Base-by-base conservation (phyloP, 2,888 invertebrate species). In the Apeira syringaria region DNA sequence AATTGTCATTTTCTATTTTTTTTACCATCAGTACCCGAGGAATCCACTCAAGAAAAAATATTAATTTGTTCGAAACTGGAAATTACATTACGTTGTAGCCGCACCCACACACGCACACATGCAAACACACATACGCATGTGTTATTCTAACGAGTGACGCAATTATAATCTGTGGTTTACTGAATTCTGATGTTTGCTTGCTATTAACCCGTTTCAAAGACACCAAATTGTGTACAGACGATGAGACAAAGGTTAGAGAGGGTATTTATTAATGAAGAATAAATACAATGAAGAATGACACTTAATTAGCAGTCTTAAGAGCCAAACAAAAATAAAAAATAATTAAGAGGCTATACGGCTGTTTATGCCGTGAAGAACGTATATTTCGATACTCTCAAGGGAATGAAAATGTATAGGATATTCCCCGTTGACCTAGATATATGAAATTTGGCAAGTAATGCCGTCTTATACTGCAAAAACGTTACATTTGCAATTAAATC, bases 131-230 rank as follows among this genome's bases (percentile, higher is more conserved):
- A 39, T 15, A 50, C 45, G 32, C 8, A 29, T 44, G 45, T 63
- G 68, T 64, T 61, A 69, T 64, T 56, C 50, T 69, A 63, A 69
- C 59, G 53, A 65, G 61, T 74, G 75, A 74, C 70, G 76, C 69
- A 74, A 73, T 59, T 65, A 52, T 63, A 59, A 61, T 59, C 55
- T 35, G 5, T 50, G 53, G 51, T 61, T 67, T 63, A 52, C 61
- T 68, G 60, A 51, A 59, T 55, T 74, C 67, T 47, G 42, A 44
- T 78, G 66, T 80, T 78, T 80, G 73, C 50, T 46, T 56, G 46
- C 76, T 72, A 77, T 77, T 75, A 80, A 74, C 78, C 74, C 66
- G 70, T 56, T 74, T 75, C 70, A 73, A 68, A 77, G 73, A 77
- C 71, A 74, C 76, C 67, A 69, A 69, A 74, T 72, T 52, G 37